A percentile compares a stretch with the other conserved stretches of the same genome.
phyloP scores from a whole-genome alignment of 2,113 vertebrate genomes.

The Riparia riparia region DNA sequence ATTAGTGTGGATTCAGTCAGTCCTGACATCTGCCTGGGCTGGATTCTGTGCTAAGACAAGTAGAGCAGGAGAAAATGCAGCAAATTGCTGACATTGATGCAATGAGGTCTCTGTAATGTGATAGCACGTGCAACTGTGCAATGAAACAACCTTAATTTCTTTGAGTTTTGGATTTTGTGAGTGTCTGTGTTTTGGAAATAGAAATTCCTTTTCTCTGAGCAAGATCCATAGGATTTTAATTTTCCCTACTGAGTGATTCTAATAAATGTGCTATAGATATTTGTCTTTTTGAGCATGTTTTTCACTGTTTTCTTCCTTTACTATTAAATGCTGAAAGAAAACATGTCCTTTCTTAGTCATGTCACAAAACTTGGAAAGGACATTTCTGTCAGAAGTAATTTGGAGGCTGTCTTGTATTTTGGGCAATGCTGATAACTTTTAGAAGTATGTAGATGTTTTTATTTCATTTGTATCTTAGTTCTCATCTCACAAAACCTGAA shows the following conservation, averaged over 20 bases:
- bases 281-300: background rate
- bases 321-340: background rate
- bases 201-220: background rate
- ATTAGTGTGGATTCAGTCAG: background rate
- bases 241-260: background rate
- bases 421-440: background rate
- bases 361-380: background rate
- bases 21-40: background rate
- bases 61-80: background rate
- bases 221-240: background rate
- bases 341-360: background rate
- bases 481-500: background rate
- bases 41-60: background rate
- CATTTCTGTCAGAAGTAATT: background rate
- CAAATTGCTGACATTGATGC: background rate
- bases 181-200: background rate
- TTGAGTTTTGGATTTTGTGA: background rate
- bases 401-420: background rate
- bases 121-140: background rate
- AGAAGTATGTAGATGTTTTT: background rate
- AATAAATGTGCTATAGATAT: background rate
- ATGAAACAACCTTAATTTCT: background rate
- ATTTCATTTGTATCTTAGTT: background rate
- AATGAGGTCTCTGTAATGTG: background rate
- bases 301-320: background rate